Evolutionary conservation across 2,113 vertebrate species (phyloP).

Genomic region (Podocnemis expansa): DNA sequence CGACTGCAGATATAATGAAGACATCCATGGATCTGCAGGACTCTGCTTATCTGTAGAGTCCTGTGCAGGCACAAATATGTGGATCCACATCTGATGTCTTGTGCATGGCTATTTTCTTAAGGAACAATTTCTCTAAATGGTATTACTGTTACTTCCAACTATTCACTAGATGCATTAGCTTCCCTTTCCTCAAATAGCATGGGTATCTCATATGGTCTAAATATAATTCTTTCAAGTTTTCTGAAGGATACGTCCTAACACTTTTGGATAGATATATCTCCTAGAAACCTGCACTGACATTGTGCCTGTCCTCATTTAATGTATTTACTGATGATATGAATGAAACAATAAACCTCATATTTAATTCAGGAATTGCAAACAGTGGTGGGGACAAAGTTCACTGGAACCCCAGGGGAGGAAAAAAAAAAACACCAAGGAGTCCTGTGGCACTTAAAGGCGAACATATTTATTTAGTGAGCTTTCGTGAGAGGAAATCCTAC

Average conservation of each 20-base stretch:
- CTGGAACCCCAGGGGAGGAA: no score
- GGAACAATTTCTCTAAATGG: not conserved
- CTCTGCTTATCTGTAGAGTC: no score
- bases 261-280: not conserved
- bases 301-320: fast-evolving
- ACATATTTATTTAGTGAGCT: no score
- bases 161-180: not conserved
- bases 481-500: no score
- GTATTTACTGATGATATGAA: not conserved
- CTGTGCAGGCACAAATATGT: no score
- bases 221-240: not conserved
- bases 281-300: not conserved
- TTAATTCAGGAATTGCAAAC: not conserved
- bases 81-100: not conserved
- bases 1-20: no score
- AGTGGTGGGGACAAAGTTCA: not conserved
- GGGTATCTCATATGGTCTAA: not conserved
- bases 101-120: not conserved
- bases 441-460: no score
- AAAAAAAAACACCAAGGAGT: no score
- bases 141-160: not conserved
- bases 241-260: not conserved
- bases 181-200: not conserved
- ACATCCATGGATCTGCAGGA: no score
- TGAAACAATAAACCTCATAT: not conserved